These are phyloP conservation scores for Lochmaea crataegi DNA, from an alignment of 2,888 invertebrate genomes.

Conservation along the genomic window DNA sequence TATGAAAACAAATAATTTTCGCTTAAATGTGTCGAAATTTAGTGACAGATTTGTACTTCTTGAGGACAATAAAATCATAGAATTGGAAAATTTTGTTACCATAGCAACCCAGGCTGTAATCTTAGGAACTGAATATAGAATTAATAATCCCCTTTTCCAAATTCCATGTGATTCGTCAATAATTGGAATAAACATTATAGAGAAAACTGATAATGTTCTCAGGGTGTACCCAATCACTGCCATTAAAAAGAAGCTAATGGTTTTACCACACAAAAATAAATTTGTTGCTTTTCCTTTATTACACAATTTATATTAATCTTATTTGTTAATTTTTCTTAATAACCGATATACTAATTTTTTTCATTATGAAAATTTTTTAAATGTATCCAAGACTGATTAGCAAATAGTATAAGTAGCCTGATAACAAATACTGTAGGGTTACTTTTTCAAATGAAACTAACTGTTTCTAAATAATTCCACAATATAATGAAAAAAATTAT, in stretches of 20 bases:
- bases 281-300: background rate
- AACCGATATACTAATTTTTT: background rate
- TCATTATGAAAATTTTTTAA: background rate
- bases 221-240: slow-evolving; percentile 1
- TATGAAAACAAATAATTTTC: slow-evolving; percentile 15
- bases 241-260: slow-evolving; percentile 2
- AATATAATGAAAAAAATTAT: too few relatives aligned
- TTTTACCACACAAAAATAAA: background rate
- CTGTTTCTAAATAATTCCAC: too few relatives aligned
- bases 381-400: too few relatives aligned
- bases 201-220: slow-evolving; percentile 2
- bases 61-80: slow-evolving; percentile 2
- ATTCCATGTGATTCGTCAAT: background rate
- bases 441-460: background rate
- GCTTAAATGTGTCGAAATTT: slow-evolving; percentile 9
- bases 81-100: slow-evolving; percentile 16
- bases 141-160: background rate
- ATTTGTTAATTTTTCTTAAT: background rate
- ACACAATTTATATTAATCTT: slow-evolving; percentile 2
- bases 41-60: slow-evolving; percentile 18
- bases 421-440: slow-evolving; percentile 2
- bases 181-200: slow-evolving; percentile 4
- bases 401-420: background rate
- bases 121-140: slow-evolving; percentile 9
- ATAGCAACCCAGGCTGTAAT: slow-evolving; percentile 9